Conservation (phyloP, 2,113 vertebrate species). For the Eulacestoma nigropectus region DNA sequence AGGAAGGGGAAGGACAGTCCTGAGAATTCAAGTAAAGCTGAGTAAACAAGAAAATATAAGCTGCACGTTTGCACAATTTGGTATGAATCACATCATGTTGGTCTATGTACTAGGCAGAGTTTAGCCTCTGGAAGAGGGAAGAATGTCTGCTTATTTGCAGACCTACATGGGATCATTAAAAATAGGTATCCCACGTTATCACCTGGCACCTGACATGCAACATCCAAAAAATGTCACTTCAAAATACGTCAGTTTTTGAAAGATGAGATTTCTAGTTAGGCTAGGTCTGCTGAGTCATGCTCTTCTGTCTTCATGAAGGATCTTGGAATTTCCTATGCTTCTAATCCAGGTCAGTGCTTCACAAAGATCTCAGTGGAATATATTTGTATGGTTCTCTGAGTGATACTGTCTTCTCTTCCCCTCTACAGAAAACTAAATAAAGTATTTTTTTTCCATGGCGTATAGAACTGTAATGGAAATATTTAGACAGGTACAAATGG, state of each 20-base stretch:
- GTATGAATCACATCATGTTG: neutral
- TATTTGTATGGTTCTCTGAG: neutral
- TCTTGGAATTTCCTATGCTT: neutral
- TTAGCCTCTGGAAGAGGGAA: neutral
- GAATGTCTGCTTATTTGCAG: neutral
- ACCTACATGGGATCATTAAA: neutral
- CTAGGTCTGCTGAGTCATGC: neutral
- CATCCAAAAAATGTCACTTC: neutral
- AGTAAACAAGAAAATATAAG: neutral
- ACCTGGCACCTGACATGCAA: neutral
- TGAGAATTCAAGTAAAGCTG: neutral
- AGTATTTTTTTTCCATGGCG: neutral
- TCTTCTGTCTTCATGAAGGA: neutral
- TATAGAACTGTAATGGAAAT: neutral
- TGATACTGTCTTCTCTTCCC: neutral
- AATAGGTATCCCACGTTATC: neutral
- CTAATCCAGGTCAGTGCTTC: neutral
- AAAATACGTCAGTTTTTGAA: neutral
- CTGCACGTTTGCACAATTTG: neutral
- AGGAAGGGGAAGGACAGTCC: neutral
- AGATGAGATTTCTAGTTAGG: neutral
- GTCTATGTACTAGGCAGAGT: neutral
- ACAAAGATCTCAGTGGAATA: neutral
- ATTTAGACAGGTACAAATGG: neutral
- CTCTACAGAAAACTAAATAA: neutral